Evolutionary conservation across 2,113 vertebrate species (phyloP).

Genomic region (Prolemur simus): DNA sequence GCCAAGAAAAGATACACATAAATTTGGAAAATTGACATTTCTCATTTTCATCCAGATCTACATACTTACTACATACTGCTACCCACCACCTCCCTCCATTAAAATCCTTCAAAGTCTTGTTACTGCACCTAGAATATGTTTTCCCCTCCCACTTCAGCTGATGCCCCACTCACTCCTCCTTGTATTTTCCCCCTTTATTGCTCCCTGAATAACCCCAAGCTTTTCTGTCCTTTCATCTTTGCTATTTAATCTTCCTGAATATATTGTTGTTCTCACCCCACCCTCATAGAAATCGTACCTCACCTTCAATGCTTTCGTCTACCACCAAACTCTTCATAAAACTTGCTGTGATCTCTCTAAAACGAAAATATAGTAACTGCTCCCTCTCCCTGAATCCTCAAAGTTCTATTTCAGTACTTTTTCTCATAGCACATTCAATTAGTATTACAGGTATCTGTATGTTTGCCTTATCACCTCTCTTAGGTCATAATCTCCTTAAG

Average conservation of each 20-base stretch:
- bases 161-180: background rate
- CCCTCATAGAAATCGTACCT: background rate
- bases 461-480: slow-evolving; percentile 47
- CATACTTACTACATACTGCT: slow-evolving; percentile 2
- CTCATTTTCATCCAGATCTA: slow-evolving; percentile 52
- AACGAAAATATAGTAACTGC: background rate
- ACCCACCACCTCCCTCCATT: background rate
- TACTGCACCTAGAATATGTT: background rate
- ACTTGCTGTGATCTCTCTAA: background rate
- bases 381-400: background rate
- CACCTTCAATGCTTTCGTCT: background rate
- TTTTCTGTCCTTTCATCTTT: slow-evolving; percentile 7
- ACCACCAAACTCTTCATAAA: background rate
- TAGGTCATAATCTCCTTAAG: slow-evolving; percentile 63
- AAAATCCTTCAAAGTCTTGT: background rate
- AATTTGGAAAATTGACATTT: slow-evolving; percentile 64
- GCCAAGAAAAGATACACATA: slow-evolving; percentile 61
- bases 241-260: slow-evolving; percentile 10
- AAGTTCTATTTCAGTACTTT: slow-evolving; percentile 16
- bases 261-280: background rate
- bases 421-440: slow-evolving; percentile 34
- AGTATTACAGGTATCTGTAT: slow-evolving; percentile 44
- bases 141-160: background rate
- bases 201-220: background rate
- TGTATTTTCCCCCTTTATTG: background rate